A percentile compares a stretch with the other conserved stretches of the same genome.
phyloP scores from a whole-genome alignment of 2,113 vertebrate species.

The Psophia crepitans region DNA sequence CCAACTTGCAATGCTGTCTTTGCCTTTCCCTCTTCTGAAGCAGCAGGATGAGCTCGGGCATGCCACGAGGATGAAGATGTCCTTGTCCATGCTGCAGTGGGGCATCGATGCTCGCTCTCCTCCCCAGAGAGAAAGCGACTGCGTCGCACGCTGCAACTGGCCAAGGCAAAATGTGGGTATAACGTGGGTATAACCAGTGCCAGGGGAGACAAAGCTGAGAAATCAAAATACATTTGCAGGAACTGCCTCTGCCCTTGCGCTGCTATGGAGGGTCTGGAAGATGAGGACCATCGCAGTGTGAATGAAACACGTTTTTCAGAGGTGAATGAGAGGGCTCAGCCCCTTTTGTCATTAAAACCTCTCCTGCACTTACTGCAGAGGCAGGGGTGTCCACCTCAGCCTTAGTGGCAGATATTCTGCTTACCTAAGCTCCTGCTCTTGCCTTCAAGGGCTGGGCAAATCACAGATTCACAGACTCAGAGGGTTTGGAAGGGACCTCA shows the following conservation, averaged over 20 bases:
- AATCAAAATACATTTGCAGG: background rate
- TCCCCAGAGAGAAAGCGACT: rapidly evolving
- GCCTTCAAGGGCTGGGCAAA: background rate
- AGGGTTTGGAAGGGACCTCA: no score
- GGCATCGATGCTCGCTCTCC: background rate
- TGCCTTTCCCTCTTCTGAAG: background rate
- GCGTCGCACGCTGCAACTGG: rapidly evolving
- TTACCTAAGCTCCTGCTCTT: background rate
- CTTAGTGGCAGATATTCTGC: background rate
- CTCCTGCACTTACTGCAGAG: background rate
- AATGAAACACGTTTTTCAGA: background rate
- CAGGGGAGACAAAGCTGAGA: background rate
- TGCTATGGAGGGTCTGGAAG: background rate
- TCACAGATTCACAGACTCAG: no score
- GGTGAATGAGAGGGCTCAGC: background rate
- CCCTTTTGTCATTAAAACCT: background rate
- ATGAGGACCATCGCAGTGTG: background rate
- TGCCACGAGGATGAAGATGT: background rate
- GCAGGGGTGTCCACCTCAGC: background rate
- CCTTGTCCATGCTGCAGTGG: rapidly evolving
- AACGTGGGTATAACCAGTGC: background rate
- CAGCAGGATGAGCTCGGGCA: background rate
- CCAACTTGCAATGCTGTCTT: background rate
- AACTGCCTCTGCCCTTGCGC: background rate
- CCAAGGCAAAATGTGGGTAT: background rate